Conservation (phyloP, 2,888 invertebrate genomes). For the Ecliptopera silaceata region DNA sequence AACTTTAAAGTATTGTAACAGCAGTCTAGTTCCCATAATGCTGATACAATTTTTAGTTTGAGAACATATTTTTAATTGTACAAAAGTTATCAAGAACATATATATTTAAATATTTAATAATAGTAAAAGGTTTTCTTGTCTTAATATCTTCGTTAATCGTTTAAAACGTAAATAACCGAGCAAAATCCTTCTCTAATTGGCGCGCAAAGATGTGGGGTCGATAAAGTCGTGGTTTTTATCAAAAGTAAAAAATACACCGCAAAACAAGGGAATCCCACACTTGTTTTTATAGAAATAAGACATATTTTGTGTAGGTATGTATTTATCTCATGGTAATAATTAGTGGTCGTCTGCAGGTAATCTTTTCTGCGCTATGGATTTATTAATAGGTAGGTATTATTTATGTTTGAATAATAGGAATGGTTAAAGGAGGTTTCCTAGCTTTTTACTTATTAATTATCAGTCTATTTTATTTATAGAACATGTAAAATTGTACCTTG, state of each 20-base stretch:
- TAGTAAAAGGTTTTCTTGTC: too few relatives aligned
- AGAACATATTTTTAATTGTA: too few relatives aligned
- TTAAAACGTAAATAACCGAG: conserved; percentile 31
- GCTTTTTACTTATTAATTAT: too few relatives aligned
- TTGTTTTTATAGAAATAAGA: background rate
- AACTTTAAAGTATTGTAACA: too few relatives aligned
- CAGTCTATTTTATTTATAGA: too few relatives aligned
- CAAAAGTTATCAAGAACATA: too few relatives aligned
- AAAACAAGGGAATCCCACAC: background rate
- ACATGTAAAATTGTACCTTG: too few relatives aligned
- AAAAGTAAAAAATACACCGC: conserved; percentile 12
- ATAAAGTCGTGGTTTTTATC: conserved; percentile 18
- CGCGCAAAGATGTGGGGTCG: conserved; percentile 20
- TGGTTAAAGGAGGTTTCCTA: too few relatives aligned
- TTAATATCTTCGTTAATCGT: conserved; percentile 13
- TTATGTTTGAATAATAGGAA: background rate
- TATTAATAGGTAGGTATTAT: background rate
- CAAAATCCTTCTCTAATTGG: conserved; percentile 40
- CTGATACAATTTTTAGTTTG: too few relatives aligned
- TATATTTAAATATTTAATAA: too few relatives aligned
- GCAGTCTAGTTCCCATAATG: too few relatives aligned
- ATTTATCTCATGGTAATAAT: background rate
- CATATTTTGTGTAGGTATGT: background rate
- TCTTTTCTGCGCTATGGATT: conserved; percentile 9
- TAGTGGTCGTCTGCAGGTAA: conserved; percentile 21